Base-by-base conservation (phyloP, 1,140 invertebrate genomes). In the Pantala flavescens region DNA sequence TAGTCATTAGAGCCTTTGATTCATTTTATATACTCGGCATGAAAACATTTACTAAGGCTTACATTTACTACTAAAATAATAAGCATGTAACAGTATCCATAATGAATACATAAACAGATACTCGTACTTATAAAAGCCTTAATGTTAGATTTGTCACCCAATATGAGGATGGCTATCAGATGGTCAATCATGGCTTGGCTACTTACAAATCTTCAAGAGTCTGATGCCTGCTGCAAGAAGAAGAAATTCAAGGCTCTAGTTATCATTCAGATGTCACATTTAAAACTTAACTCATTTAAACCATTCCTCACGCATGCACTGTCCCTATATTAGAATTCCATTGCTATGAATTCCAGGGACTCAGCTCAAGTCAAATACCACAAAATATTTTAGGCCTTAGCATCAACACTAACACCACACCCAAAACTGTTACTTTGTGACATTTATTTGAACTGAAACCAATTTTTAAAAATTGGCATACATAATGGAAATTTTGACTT, bases 181-280 rank as follows among this genome's bases (percentile, higher is more conserved):
- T 63, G 49, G 16, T 63, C 49, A 63, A 63, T 63, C 49, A 63
- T 63, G 49, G 49, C 16, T 63, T 63, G 49, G 49, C n/a, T 63
- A 63, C 49, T 63, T 63, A 63, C 49, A 63, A 63, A 63, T 63
- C 49, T 63, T 63, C 49, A 63, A 63, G 49, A 63, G 49, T 63
- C 49, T 63, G 49, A 63, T 63, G 49, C n/a, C 49, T 63, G 49
- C 49, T 63, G 49, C 49, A 63, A 63, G 49, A 63, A 63, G 49
- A 63, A 63, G 49, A 63, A 63, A 63, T 63, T 63, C 49, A 63
- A 63, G 49, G 49, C 49, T 63, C 49, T 63, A 63, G 49, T 63
- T 63, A 63, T 63, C 49, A 7, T 21, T 21, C n/a, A 63, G 2
- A 5, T 63, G 49, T 63, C 49, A 63, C 14, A 7, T 63, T 63